Evolutionary conservation across 2,888 invertebrate species (phyloP), one percentile per base, ranked within the genome.

Genomic region (Mellilla xanthometata): DNA sequence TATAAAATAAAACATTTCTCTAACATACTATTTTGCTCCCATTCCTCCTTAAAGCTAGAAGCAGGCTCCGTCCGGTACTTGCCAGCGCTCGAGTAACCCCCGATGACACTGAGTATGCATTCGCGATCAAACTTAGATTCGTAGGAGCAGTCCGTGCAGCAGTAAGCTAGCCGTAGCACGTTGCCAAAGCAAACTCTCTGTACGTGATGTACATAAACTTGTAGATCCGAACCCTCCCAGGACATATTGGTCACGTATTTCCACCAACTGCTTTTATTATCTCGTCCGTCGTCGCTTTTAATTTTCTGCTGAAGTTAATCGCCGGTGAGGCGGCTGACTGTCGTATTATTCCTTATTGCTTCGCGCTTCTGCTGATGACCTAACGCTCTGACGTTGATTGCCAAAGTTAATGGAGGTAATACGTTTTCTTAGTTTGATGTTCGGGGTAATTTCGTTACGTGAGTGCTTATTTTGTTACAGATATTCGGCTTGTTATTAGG

Each of bases 171-270:
- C 81, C 77, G 65, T 72, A 65, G 76, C 72, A 78, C 80, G 80
- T 80, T 80, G 78, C 78, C 75, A 77, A 76, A 82, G 81, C 82
- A 85, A 85, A 84, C 84, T 84, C 76, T 62, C 56, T 56, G 56
- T 59, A 85, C 86, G 86, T 85, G 86, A 80, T 72, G 62, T 65
- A 83, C 83, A 85, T 85, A 81, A 77, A 75, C 65, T 56, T 40
- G 10, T 24, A 10, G 53, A 56, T 55, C 54, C 67, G 62, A 66
- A 68, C 69, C 68, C 72, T 64, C 73, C 62, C 54, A 71, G 72
- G 80, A 83, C 82, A 79, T 81, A 87, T 86, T 84, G 85, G 83
- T 85, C 86, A 86, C 86, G 86, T 85, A 76, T 70, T 73, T 70
- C 62, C 68, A 64, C 72, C 76, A 71, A 75, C 76, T 76, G 75